Evolutionary conservation across 2,797 vertebrate species (phyloP).

Genomic region (Florisuga fusca): DNA sequence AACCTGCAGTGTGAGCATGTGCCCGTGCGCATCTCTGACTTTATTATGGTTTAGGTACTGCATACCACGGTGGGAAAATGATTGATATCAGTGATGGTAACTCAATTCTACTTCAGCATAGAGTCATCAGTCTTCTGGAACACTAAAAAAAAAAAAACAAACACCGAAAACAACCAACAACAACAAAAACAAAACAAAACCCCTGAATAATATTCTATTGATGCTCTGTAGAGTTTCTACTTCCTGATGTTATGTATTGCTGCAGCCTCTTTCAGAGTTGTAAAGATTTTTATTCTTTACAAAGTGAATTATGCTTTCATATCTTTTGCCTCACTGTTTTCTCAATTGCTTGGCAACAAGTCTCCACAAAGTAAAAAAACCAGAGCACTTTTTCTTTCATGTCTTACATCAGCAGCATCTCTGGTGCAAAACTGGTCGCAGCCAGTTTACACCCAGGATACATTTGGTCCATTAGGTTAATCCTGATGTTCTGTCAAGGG

Average conservation of each 20-base stretch:
- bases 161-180: too few relatives aligned
- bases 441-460: not conserved
- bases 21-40: conserved; percentile 4
- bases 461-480: conserved; percentile 16
- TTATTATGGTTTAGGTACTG: conserved; percentile 42
- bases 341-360: conserved; percentile 79
- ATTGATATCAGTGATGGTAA: conserved; percentile 69
- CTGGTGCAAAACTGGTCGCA: conserved; percentile 1
- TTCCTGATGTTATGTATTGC: conserved; percentile 69
- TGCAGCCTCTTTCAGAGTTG: conserved; percentile 61
- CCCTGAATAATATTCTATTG: conserved; percentile 62
- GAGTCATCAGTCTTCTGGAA: conserved; percentile 50
- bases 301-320: conserved; percentile 78
- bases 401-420: not conserved
- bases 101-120: conserved; percentile 68
- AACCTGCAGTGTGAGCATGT: not conserved
- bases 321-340: conserved; percentile 56
- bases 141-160: conserved; percentile 23
- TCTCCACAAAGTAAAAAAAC: conserved; percentile 14
- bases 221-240: conserved; percentile 42
- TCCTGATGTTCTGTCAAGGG: not conserved
- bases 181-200: conserved; percentile 40
- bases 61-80: conserved; percentile 6
- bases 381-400: conserved; percentile 34
- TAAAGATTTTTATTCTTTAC: conserved; percentile 75